Base-by-base conservation (phyloP, 2,888 invertebrate species). In the Aphidius colemani region DNA sequence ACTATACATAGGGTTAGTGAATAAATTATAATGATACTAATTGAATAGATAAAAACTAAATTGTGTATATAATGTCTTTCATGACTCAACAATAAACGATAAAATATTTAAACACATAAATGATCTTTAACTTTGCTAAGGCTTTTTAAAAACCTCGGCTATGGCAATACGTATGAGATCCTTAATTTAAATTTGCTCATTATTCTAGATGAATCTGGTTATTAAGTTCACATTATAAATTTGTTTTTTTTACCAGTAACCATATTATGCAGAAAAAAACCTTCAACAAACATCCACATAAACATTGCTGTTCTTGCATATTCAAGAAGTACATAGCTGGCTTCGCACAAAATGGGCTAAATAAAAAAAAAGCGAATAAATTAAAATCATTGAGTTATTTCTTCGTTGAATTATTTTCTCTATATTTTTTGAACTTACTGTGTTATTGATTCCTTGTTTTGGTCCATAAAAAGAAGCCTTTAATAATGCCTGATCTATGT, bases 211-310 rank as follows among this genome's bases (percentile, higher is more conserved):
- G 8, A 11, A 30, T 43, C 41, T 39, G 40, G 11, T 46, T 7
- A 1, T 48, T 2, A 9, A 40, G 9, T 11, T 11, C 1, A 49
- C 11, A 40, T 1, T 18, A 48, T 40, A 18, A 41, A 46, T 30
- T 30, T 30, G 0, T 30, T 43, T 55, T 51, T 59, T 70, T 85
- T 62, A 88, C 86, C 84, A 11, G 95, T 92, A 48, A 95, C 89
- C 80, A 94, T 89, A 68, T 89, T 92, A 81, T 96, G 93, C 39
- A 98, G 84, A 77, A 94, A 95, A 10, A 95, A 85, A 0, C 96
- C 97, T 80, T 98, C 97, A 60, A 96, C 91, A 74, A 97, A 93
- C 95, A 97, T 97, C 96, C 98, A 98, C 88, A 92, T 91, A 77
- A 96, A 97, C 88, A 94, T 94, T 1, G 93, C 92, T 0, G 94